Evolutionary conservation across 2,888 invertebrate genomes (phyloP).

Genomic region (Protodeltote pygarga): DNA sequence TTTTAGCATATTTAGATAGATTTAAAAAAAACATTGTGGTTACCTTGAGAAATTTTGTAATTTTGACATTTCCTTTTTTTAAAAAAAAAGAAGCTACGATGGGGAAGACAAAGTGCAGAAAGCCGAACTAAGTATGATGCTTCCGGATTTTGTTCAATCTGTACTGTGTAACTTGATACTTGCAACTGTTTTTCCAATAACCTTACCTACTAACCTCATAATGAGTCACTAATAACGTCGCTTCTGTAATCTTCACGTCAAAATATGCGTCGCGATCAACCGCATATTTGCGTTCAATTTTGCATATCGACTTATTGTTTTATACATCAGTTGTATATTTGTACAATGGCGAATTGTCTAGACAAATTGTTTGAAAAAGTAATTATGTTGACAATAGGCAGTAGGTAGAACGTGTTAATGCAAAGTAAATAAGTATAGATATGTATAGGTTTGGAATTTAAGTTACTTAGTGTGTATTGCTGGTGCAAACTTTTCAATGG

Average conservation of each 20-base stretch:
- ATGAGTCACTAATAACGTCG: conserved; percentile 32
- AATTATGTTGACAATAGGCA: not conserved
- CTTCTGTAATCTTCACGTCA: conserved; percentile 28
- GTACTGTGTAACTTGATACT: not conserved
- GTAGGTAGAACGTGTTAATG: no score
- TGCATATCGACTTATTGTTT: conserved; percentile 44
- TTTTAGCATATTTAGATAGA: no score
- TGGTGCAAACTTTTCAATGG: no score
- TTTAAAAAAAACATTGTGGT: no score
- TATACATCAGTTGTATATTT: conserved; percentile 15
- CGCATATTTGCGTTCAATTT: conserved; percentile 23
- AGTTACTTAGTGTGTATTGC: no score
- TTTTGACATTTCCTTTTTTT: no score
- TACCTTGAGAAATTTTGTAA: no score
- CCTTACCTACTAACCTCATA: conserved; percentile 27
- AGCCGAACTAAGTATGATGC: not conserved
- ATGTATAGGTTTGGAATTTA: no score
- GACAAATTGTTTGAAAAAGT: conserved; percentile 22
- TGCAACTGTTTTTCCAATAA: conserved; percentile 6
- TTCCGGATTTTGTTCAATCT: not conserved
- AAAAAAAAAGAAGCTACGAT: no score
- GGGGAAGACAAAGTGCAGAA: no score
- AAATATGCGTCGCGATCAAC: conserved; percentile 22
- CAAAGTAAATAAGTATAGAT: no score
- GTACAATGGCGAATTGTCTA: conserved; percentile 45